Conservation (phyloP, 2,888 invertebrate species). For the Thereva unica region DNA sequence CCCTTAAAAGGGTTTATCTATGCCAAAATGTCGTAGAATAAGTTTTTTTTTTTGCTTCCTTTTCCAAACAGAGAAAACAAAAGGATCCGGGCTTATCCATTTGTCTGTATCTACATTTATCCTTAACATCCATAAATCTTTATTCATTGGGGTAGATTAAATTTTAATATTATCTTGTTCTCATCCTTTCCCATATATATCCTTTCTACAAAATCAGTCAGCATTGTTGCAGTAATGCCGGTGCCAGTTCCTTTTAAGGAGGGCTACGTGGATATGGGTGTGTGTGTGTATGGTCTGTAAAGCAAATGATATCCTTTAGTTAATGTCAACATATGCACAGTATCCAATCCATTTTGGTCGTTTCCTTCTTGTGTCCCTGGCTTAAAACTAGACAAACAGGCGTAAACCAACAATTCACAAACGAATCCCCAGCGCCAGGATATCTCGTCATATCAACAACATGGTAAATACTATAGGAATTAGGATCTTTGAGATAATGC, state of each 20-base stretch:
- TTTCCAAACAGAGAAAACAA: slow-evolving; percentile 12
- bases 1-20: no score
- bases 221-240: no score
- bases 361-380: slow-evolving; percentile 5
- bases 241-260: slow-evolving; percentile 6
- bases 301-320: slow-evolving; percentile 17
- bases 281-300: not conserved
- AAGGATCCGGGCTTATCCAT: slow-evolving; percentile 9
- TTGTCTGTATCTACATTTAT: slow-evolving; percentile 4
- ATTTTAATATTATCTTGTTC: slow-evolving; percentile 25
- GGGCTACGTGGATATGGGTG: no score
- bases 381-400: slow-evolving; percentile 10
- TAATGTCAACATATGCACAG: slow-evolving; percentile 21
- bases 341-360: slow-evolving; percentile 8
- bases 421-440: slow-evolving; percentile 8
- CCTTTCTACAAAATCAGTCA: no score
- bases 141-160: slow-evolving; percentile 27
- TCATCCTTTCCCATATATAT: not conserved
- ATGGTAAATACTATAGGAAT: slow-evolving; percentile 24
- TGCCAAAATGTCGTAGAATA: not conserved
- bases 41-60: not conserved
- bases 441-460: slow-evolving; percentile 26
- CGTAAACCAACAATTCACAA: slow-evolving; percentile 24
- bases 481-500: slow-evolving; percentile 18
- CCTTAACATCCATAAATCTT: slow-evolving; percentile 22